A percentile compares a stretch with the other conserved stretches of the same genome.
phyloP scores from a whole-genome alignment of 2,797 vertebrate genomes.

The Phrynocephalus forsythii region DNA sequence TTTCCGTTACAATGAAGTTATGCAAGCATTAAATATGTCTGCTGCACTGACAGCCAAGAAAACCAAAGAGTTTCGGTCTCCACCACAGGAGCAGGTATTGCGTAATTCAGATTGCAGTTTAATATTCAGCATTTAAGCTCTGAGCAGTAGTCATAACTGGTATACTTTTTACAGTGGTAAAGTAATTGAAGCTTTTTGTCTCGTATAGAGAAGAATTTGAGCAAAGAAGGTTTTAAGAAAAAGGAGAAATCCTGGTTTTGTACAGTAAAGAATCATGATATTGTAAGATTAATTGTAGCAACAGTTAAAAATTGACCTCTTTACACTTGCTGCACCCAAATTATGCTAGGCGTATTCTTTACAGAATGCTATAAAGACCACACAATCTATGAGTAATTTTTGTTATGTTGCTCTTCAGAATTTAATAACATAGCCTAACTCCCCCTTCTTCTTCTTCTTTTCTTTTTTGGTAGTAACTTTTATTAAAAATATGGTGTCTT shows the following conservation, averaged over 20 bases:
- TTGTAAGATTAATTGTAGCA: neutral
- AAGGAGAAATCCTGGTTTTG: neutral
- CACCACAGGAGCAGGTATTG: constrained; percentile 93
- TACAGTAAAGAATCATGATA: neutral
- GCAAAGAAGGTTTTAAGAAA: neutral
- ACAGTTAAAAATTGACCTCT: neutral
- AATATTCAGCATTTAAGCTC: neutral
- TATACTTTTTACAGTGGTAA: neutral
- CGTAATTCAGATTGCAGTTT: neutral
- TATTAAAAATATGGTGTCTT: neutral
- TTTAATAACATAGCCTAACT: neutral
- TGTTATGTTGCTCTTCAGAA: neutral
- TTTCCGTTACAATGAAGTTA: constrained; percentile 96
- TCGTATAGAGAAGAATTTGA: too few species aligned
- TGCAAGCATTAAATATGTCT: constrained; percentile 98
- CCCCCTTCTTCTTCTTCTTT: too few species aligned
- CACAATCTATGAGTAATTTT: neutral
- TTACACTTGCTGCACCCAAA: neutral
- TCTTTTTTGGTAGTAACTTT: neutral
- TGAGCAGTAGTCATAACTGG: neutral
- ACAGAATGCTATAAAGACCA: neutral
- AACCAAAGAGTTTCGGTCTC: constrained; percentile 95
- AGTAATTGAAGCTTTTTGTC: neutral
- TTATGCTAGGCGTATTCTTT: neutral
- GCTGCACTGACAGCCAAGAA: constrained; percentile 94